Base-by-base conservation (phyloP, 2,113 vertebrate genomes). In the Aix galericulata region DNA sequence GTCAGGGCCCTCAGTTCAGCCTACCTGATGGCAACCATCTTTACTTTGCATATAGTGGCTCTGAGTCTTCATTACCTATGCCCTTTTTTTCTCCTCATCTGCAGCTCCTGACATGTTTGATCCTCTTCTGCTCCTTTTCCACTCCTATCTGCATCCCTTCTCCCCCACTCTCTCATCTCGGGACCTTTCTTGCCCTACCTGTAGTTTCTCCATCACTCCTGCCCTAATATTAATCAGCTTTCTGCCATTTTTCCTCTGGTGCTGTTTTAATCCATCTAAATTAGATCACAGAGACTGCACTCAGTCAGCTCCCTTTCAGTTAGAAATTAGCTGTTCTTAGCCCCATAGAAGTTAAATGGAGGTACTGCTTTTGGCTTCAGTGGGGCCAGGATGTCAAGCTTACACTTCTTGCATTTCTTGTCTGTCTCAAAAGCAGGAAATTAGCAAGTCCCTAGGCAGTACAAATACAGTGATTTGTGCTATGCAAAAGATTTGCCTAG, bases 381-480 rank as follows among this genome's bases (percentile, higher is more conserved):
- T 9, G 5, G 52, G n/a, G 52, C 34, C 66, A 66, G 66, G 74
- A 73, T 86, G 90, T 92, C 53, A 86, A 32, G 62, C 53, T 90
- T 58, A n/a, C 4, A 17, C 40, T 76, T 66, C 64, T 78, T 55
- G 40, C 4, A 12, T 77, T 94, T 85, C 79, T 88, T 82, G 66
- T 27, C 76, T 94, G 29, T 84, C 76, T 89, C 69, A 82, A 93
- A 96, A 76, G 69, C 75, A 78, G 52, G 56, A 92, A 82, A 89
- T 86, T 76, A 38, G 8, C 0, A 89, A 71, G 79, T 78, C 46
- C 27, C 56, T 58, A 72, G 73, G 87, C 50, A 77, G 56, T 59
- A 89, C 29, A 88, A 92, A 82, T 44, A 67, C 48, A 32, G 56
- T 58, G 66, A 64, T 71, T 60, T 82, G 29, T 86, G 71, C 72